Conservation (phyloP, 2,888 invertebrate species). For the Galeopsomyia nigrocyanea region DNA sequence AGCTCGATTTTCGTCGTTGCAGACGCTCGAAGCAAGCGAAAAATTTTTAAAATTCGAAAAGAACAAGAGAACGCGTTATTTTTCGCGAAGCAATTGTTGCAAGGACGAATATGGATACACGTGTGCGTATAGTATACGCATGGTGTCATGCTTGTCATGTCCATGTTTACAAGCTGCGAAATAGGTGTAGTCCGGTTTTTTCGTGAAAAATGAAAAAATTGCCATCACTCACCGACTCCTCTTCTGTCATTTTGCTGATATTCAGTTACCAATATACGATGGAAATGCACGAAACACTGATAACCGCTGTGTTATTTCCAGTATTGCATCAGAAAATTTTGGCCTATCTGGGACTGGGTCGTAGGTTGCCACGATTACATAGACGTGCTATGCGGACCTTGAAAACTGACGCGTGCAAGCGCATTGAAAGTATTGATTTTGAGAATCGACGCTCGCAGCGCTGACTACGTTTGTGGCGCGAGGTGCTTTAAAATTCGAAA, state of each 20-base stretch:
- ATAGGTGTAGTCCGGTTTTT: background rate
- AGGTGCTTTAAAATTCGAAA: too few relatives aligned
- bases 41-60: background rate
- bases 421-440: too few relatives aligned
- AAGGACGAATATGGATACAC: slow-evolving; percentile 17
- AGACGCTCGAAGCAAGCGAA: background rate
- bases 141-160: background rate
- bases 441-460: too few relatives aligned
- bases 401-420: too few relatives aligned
- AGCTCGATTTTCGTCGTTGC: background rate
- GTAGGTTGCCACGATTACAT: background rate
- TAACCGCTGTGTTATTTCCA: slow-evolving; percentile 24
- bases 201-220: background rate
- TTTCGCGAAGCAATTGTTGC: background rate
- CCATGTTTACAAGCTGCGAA: background rate
- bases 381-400: background rate
- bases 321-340: slow-evolving; percentile 48
- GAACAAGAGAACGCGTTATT: background rate
- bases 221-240: slow-evolving; percentile 43
- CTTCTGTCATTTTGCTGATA: slow-evolving; percentile 46
- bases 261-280: background rate
- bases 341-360: slow-evolving; percentile 41
- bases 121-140: slow-evolving; percentile 25
- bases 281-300: background rate
- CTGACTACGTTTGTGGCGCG: too few relatives aligned